phyloP scores from a whole-genome alignment of 2,888 invertebrate species.

The Philhelius pedissequus region DNA sequence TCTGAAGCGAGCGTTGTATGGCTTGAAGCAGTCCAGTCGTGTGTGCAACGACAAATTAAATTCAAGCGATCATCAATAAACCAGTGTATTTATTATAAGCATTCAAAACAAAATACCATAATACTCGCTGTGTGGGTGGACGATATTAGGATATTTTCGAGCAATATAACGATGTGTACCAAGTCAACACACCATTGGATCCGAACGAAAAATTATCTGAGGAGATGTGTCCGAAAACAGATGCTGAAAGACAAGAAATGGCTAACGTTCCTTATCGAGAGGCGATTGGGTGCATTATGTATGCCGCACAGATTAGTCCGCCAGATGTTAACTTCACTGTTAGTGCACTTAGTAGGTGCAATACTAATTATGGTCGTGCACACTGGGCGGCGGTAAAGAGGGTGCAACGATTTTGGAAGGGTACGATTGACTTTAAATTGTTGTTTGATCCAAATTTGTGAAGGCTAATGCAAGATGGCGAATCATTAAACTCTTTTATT shows the following conservation, averaged over 20 bases:
- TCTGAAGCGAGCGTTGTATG: conserved; percentile 49
- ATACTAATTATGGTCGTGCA: conserved; percentile 48
- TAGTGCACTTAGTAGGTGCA: conserved; percentile 48
- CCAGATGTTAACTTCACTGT: no score
- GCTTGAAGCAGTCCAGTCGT: conserved; percentile 50
- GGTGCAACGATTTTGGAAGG: not conserved
- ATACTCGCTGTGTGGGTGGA: no score
- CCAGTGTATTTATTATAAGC: conserved; percentile 41
- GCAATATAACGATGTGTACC: not conserved
- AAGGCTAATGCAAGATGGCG: conserved; percentile 20
- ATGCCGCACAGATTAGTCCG: no score
- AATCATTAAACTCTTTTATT: conserved; percentile 5
- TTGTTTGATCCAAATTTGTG: not conserved
- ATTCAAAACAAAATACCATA: conserved; percentile 25
- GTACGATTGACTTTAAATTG: conserved; percentile 27
- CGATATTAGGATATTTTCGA: conserved; percentile 38
- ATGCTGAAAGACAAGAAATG: not conserved
- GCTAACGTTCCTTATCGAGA: no score
- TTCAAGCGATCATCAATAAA: conserved; percentile 39
- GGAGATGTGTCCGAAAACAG: conserved; percentile 40
- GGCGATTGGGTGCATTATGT: no score
- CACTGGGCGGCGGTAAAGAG: conserved; percentile 49
- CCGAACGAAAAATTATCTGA: conserved; percentile 27
- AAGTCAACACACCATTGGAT: conserved; percentile 40
- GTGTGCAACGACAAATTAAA: conserved; percentile 46